Percentiles rank a stretch among this genome's conserved stretches.
Conservation (phyloP, 2,113 vertebrate species). For the Sminthopsis crassicaudata region DNA sequence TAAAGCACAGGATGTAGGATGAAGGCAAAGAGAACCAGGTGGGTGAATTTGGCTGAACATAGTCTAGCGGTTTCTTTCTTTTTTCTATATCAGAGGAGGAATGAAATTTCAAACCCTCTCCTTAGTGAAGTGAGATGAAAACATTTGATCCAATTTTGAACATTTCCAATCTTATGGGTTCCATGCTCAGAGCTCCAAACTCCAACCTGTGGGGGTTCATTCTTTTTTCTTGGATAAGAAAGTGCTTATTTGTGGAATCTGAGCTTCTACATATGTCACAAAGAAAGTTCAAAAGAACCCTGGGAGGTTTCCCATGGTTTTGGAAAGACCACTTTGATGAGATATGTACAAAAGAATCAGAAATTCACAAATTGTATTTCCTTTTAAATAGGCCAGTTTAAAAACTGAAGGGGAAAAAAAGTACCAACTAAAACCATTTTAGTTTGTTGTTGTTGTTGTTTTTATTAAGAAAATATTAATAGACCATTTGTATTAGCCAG, state of each 20-base stretch:
- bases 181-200: not conserved
- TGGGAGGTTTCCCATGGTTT: not conserved
- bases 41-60: not conserved
- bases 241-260: not conserved
- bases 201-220: conserved; percentile 44
- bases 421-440: not conserved
- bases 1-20: not conserved
- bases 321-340: not conserved
- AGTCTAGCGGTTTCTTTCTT: conserved; percentile 27
- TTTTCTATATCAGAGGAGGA: not conserved
- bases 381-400: not conserved
- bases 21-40: conserved; percentile 34
- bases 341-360: not conserved
- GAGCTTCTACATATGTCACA: not conserved
- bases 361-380: not conserved
- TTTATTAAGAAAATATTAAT: not conserved
- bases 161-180: not conserved
- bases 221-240: conserved; percentile 8
- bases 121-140: not conserved
- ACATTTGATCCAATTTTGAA: not conserved
- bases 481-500: not conserved
- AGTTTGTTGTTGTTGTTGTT: not conserved
- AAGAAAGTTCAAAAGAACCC: not conserved
- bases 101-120: not conserved
- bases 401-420: not conserved